Evolutionary conservation across 2,113 vertebrate species (phyloP), one percentile per base, ranked within the genome.

Genomic region (Istiophorus platypterus): DNA sequence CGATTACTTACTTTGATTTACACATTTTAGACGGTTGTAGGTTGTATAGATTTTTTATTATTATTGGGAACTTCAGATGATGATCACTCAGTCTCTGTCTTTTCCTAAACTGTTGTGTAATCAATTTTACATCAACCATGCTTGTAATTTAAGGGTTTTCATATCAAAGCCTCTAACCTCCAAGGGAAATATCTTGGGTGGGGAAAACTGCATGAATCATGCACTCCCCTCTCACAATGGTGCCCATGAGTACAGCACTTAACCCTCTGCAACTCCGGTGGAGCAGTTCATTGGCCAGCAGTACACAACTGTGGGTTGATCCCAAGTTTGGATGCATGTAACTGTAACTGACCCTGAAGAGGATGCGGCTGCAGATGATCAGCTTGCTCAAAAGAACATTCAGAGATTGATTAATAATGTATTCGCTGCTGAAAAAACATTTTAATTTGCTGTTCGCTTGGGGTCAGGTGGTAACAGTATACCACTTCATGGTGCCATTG

Each of bases 181-280:
- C 58, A 5, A 80, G 81, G 67, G 63, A 66, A 70, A 72, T 69
- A 34, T 73, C 47, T 63, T 81, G 14, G 82, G 61, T 67, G 51
- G 86, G 71, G 47, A 65, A 41, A 72, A 83, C 56, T 88, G 74
- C 82, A 74, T 89, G 84, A 90, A 87, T 89, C 81, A 79, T 74
- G 54, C 39, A 70, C 65, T 82, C 51, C 54, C 84, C 72, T 81
- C 86, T 78, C 0, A 70, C 78, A 77, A 31, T 52, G 49, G 61
- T 82, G 76, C 76, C 76, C 85, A 78, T 76, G 81, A 84, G 77
- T 72, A 67, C 84, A 69, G 73, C 89, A 91, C 88, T 89, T 90
- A 89, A 92, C 85, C 85, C 82, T 70, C 73, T 22, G 76, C 72
- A 26, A 77, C 62, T 80, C 74, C 49, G 9, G 54, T 41, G 42